Evolutionary conservation across 2,888 invertebrate species (phyloP), one percentile per base, ranked within the genome.

Genomic region (Chalcis sispes): DNA sequence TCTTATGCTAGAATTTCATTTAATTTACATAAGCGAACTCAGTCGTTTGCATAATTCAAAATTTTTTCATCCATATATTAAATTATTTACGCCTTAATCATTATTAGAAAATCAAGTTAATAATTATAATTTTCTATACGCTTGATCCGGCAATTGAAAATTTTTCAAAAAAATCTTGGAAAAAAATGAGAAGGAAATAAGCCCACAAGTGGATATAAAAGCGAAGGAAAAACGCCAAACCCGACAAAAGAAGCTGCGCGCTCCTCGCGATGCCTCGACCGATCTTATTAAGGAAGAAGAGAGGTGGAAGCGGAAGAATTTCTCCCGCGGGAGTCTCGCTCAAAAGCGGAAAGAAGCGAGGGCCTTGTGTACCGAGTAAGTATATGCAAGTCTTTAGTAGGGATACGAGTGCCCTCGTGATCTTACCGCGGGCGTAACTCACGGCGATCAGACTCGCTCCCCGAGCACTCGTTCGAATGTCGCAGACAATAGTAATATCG

Each of bases 371-470:
- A 82, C 83, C 77, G 71, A 74, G 81, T 86, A 87, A 87, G 86
- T 84, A 85, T 85, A 85, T 86, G 85, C 83, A 82, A 83, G 83
- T 81, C 83, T 86, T 86, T 85, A 84, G 84, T 84, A 80, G 70
- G 32, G 8, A 48, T 80, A 79, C 77, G 81, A 86, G 86, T 76
- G 80, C 83, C 80, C 85, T 87, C 80, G 78, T 74, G 84, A 83
- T 81, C 81, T 85, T 82, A 86, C 87, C 87, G 86, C 85, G 83
- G 86, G 87, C 87, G 82, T 83, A 80, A 81, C 81, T 82, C 84
- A 83, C 79, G 81, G 81, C 82, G 59, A n/a, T n/a, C n/a, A 40
- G 42, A 75, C 77, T 82, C 81, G n/a, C n/a, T n/a, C n/a, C n/a
- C n/a, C n/a, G n/a, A n/a, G n/a, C n/a, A n/a, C n/a, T n/a, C n/a